Percentiles rank a stretch among this genome's conserved stretches.
These are phyloP conservation scores for Bagarius yarrelli DNA, from an alignment of 2,113 vertebrate genomes.

Conservation along the genomic window DNA sequence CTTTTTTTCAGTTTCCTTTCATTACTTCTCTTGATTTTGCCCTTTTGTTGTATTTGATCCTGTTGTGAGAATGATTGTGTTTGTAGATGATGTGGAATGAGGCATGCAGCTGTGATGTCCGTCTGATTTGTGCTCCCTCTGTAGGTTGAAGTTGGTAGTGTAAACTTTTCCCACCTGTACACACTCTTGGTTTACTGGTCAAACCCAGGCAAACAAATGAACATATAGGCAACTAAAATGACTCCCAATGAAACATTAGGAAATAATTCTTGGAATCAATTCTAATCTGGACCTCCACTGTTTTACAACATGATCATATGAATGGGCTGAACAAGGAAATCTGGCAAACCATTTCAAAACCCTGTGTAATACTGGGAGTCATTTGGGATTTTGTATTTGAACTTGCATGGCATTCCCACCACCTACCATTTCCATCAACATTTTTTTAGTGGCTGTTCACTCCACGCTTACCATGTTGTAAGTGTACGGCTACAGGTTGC, in stretches of 20 bases:
- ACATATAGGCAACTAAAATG: slow-evolving; percentile 7
- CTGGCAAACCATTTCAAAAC: not conserved
- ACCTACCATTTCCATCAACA: not conserved
- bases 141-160: slow-evolving; percentile 53
- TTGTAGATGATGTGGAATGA: not conserved
- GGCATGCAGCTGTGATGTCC: slow-evolving; percentile 31
- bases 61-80: slow-evolving; percentile 28
- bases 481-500: not conserved
- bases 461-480: not conserved
- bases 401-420: slow-evolving; percentile 34
- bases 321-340: not conserved
- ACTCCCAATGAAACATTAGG: slow-evolving; percentile 10
- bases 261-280: not conserved
- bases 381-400: slow-evolving; percentile 49
- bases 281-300: not conserved
- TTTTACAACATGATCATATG: not conserved
- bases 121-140: slow-evolving; percentile 51
- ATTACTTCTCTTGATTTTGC: slow-evolving; percentile 24
- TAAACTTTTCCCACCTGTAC: not conserved
- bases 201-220: not conserved
- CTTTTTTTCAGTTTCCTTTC: not conserved
- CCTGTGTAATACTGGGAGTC: slow-evolving; percentile 9
- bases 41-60: slow-evolving; percentile 21
- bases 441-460: not conserved
- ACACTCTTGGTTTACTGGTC: slow-evolving; percentile 23